Conservation (phyloP, 2,113 vertebrate genomes). For the Desmodus rotundus region DNA sequence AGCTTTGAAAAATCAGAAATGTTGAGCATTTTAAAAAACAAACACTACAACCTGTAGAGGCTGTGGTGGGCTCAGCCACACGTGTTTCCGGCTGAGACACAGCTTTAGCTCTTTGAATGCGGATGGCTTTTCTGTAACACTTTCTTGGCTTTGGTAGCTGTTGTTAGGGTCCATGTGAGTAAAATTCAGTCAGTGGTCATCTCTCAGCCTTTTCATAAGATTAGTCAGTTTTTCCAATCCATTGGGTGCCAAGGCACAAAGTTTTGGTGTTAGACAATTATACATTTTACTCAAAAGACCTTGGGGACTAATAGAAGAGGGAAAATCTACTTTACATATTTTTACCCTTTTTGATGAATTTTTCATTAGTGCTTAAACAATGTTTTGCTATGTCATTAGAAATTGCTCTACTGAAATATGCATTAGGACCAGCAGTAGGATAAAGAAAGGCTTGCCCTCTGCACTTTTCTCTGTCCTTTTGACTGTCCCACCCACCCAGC, state of each 20-base stretch:
- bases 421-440: neutral
- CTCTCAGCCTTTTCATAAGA: neutral
- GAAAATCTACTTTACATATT: neutral
- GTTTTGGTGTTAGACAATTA: neutral
- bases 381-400: neutral
- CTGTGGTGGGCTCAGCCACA: neutral
- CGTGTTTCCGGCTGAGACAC: neutral
- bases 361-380: neutral
- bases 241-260: neutral
- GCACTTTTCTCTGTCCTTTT: neutral
- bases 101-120: neutral
- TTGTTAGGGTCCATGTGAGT: neutral
- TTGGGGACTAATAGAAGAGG: neutral
- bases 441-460: neutral
- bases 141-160: neutral
- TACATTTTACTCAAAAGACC: neutral
- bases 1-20: constrained; percentile 35
- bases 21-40: neutral
- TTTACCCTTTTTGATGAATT: neutral
- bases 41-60: neutral
- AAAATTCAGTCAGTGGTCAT: neutral
- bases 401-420: neutral
- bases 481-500: neutral
- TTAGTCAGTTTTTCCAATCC: neutral
- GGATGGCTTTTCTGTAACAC: neutral